Percentiles rank a stretch among this genome's conserved stretches.
These are phyloP conservation scores for Myotis lucifugus DNA, from an alignment of 2,113 vertebrate species.

Conservation along the genomic window DNA sequence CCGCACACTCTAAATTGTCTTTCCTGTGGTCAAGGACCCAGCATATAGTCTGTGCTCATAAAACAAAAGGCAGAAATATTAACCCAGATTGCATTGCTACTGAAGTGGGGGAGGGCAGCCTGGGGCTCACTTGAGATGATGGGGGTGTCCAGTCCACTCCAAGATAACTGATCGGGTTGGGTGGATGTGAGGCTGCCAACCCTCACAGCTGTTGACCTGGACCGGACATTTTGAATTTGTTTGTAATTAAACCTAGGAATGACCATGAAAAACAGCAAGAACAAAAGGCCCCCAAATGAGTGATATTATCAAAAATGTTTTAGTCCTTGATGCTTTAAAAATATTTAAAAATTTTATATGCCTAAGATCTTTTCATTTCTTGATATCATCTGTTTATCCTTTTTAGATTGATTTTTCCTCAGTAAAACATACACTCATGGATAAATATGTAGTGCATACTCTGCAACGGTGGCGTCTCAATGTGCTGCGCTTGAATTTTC, in stretches of 20 bases:
- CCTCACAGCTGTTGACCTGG: neutral
- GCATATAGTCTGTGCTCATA: neutral
- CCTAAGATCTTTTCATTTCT: constrained; percentile 9
- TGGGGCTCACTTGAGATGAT: neutral
- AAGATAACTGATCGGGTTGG: neutral
- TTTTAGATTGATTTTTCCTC: constrained; percentile 85
- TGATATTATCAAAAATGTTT: neutral
- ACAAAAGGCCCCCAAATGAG: neutral
- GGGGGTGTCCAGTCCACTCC: neutral
- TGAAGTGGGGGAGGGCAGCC: neutral
- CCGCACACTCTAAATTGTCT: neutral
- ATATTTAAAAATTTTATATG: constrained; percentile 8
- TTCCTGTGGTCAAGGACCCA: neutral
- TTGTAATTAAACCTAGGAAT: constrained; percentile 79
- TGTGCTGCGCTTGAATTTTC: constrained; percentile 77
- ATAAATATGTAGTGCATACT: constrained; percentile 70
- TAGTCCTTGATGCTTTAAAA: constrained; percentile 55
- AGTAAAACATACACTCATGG: constrained; percentile 71
- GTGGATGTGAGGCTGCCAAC: neutral
- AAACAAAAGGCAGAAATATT: neutral
- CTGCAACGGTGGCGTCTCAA: constrained; percentile 78
- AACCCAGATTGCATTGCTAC: neutral
- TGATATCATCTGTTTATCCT: constrained; percentile 35
- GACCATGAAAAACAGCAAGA: neutral
- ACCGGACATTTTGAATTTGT: constrained; percentile 50